These are phyloP conservation scores for Spilogale gracilis DNA, from an alignment of 2,113 vertebrate genomes.

Conservation along the genomic window DNA sequence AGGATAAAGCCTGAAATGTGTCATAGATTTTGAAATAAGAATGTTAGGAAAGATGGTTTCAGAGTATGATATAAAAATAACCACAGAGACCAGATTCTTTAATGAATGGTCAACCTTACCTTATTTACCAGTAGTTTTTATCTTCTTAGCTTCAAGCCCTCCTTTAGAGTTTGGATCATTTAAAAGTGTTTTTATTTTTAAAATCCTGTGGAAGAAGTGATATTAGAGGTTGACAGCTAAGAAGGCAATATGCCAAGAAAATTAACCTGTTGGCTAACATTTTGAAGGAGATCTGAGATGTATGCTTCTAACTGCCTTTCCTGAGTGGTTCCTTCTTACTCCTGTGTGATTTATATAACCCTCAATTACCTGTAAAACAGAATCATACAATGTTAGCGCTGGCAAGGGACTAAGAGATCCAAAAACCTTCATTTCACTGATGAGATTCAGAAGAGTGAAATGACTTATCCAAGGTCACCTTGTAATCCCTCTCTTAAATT, in stretches of 20 bases:
- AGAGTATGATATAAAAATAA: background rate
- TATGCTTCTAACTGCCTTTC: constrained; percentile 32
- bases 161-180: constrained; percentile 22
- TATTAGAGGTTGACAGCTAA: constrained; percentile 26
- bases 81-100: background rate
- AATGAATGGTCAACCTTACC: background rate
- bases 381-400: background rate
- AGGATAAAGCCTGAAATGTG: background rate
- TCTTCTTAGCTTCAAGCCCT: constrained; percentile 3
- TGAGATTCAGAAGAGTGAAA: constrained; percentile 47
- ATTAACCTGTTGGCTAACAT: background rate
- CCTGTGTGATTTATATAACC: background rate
- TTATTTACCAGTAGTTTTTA: constrained; percentile 34
- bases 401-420: background rate
- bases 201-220: background rate
- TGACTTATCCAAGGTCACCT: constrained; percentile 55
- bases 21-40: constrained; percentile 13
- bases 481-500: constrained; percentile 46
- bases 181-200: constrained; percentile 52
- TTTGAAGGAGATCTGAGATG: constrained; percentile 35
- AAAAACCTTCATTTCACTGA: background rate
- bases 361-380: background rate
- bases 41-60: background rate
- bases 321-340: background rate
- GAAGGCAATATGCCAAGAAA: background rate